Percentiles rank a stretch among this genome's conserved stretches.
phyloP scores from a whole-genome alignment of 2,113 vertebrate genomes.

The Elephas maximus region DNA sequence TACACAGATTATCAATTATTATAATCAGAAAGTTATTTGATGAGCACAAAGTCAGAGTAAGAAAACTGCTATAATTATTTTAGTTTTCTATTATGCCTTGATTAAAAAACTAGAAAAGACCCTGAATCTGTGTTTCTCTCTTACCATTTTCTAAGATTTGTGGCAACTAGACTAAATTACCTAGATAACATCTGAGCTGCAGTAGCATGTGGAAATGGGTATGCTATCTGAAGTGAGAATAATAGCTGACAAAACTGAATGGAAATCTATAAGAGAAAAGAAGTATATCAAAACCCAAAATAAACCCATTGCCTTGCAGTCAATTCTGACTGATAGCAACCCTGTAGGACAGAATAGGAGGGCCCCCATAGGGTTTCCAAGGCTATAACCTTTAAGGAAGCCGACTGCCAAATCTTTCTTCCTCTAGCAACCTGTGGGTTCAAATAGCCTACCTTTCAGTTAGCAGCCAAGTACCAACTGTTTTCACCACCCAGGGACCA shows the following conservation, averaged over 20 bases:
- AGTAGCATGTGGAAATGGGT: neutral
- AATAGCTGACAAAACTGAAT: neutral
- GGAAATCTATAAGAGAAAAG: neutral
- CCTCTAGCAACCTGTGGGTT: no score
- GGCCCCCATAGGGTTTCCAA: no score
- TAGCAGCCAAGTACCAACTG: no score
- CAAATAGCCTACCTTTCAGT: no score
- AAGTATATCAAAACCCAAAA: no score
- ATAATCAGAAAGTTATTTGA: neutral
- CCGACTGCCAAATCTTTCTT: no score
- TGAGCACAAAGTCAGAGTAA: neutral
- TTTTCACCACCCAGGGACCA: no score
- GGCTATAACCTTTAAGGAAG: no score
- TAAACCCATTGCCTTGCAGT: no score
- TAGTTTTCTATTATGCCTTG: neutral
- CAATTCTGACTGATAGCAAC: no score
- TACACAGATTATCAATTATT: neutral
- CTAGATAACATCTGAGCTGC: neutral
- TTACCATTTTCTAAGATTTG: neutral
- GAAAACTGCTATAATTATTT: neutral
- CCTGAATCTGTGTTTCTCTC: neutral
- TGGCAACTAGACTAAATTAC: neutral
- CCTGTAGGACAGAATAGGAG: no score
- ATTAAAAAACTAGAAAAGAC: neutral
- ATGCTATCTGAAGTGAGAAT: neutral